phyloP scores from a whole-genome alignment of 2,113 vertebrate species.

The Pandion haliaetus region DNA sequence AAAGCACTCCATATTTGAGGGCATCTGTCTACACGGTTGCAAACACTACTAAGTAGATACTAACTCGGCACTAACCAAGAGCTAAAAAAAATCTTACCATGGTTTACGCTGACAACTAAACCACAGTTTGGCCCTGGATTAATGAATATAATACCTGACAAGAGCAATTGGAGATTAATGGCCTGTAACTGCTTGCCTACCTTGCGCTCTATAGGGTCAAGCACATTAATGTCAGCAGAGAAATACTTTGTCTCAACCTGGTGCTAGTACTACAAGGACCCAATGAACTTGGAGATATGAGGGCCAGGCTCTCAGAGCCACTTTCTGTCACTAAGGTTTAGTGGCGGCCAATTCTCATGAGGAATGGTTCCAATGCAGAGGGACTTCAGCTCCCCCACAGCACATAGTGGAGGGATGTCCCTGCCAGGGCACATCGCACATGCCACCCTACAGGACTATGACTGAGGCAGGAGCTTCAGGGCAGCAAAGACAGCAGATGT shows the following conservation, averaged over 20 bases:
- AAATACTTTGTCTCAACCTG: neutral
- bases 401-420: fast-evolving
- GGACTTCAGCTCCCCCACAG: neutral
- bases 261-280: neutral
- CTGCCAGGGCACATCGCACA: fast-evolving
- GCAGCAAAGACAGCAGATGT: neutral
- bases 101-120: neutral
- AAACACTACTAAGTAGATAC: neutral
- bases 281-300: neutral
- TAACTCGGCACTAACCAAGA: neutral
- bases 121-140: neutral
- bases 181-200: neutral
- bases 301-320: neutral
- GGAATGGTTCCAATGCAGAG: neutral
- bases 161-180: conserved; percentile 16
- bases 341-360: fast-evolving
- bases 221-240: neutral
- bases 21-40: neutral
- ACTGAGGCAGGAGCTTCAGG: neutral
- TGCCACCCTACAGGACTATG: neutral
- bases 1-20: neutral
- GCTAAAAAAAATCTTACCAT: neutral
- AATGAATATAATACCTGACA: neutral
- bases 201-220: neutral
- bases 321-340: neutral